Percentiles rank a stretch among this genome's conserved stretches.
phyloP scores from a whole-genome alignment of 1,140 invertebrate genomes.

The Monomorium pharaonis region DNA sequence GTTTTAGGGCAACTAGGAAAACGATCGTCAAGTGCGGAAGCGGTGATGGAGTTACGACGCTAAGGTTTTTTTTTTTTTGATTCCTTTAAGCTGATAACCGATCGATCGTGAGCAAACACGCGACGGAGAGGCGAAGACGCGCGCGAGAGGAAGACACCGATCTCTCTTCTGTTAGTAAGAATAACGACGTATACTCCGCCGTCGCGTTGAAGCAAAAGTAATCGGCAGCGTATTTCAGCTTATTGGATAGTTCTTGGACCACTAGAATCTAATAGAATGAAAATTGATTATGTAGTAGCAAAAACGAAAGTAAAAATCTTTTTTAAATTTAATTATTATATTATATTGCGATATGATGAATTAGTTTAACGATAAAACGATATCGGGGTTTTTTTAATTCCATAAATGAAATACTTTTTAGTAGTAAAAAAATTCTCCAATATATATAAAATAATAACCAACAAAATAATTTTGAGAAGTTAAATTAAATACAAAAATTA shows the following conservation, averaged over 20 bases:
- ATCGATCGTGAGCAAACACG: constrained; percentile 32
- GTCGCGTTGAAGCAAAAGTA: neutral
- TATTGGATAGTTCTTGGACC: neutral
- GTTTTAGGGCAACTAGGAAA: constrained; percentile 1
- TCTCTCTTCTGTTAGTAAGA: neutral
- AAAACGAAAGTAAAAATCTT: neutral
- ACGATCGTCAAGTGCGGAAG: constrained; percentile 33
- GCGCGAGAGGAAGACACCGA: neutral
- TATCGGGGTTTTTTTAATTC: neutral
- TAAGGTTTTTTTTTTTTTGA: constrained; percentile 16
- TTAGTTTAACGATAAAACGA: neutral
- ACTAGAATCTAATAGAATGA: neutral
- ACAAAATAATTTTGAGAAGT: neutral
- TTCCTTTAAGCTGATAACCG: constrained; percentile 37
- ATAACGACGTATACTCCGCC: neutral
- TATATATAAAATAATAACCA: neutral
- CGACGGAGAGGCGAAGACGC: neutral
- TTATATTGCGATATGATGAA: neutral
- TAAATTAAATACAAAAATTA: neutral
- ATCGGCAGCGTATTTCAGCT: neutral
- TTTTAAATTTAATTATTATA: neutral
- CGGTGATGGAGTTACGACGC: constrained; percentile 38
- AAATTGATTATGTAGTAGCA: neutral
- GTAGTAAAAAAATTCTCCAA: neutral
- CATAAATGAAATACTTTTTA: neutral